Conservation (phyloP, 2,888 invertebrate genomes). For the Noctua pronuba region DNA sequence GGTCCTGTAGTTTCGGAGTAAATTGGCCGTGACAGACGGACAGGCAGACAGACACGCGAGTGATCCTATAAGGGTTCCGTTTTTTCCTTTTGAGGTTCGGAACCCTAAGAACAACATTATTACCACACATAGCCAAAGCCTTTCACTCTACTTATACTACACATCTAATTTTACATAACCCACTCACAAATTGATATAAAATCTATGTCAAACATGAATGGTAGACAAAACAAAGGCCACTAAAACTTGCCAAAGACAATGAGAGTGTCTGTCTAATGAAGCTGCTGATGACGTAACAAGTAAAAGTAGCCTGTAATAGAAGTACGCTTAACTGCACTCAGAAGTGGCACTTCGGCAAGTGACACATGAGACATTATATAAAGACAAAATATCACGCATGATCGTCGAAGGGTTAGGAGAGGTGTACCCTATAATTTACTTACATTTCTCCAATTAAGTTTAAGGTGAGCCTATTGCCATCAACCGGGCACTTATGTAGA, state of each 20-base stretch:
- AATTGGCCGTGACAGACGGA: too few species aligned
- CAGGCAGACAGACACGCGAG: too few species aligned
- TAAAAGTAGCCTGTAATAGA: constrained; percentile 58
- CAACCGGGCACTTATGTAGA: background rate
- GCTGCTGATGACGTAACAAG: constrained; percentile 47
- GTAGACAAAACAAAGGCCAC: constrained; percentile 53
- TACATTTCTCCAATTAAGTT: background rate
- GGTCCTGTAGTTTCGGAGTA: too few species aligned
- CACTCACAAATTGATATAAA: constrained; percentile 39
- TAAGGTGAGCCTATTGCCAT: background rate
- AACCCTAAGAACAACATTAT: background rate
- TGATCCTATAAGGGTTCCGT: too few species aligned
- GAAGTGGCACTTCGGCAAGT: background rate
- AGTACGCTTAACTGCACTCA: background rate
- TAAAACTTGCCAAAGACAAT: constrained; percentile 56
- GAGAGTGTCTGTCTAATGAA: constrained; percentile 50
- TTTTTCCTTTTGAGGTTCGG: too few species aligned
- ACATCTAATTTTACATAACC: constrained; percentile 50
- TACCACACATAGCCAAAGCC: constrained; percentile 4
- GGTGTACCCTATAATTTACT: background rate
- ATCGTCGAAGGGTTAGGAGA: background rate
- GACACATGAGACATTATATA: background rate
- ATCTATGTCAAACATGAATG: constrained; percentile 56
- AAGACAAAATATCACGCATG: background rate
- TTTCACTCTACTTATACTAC: constrained; percentile 22